phyloP scores from a whole-genome alignment of 2,888 invertebrate species.

The Cataglyphis livida region DNA sequence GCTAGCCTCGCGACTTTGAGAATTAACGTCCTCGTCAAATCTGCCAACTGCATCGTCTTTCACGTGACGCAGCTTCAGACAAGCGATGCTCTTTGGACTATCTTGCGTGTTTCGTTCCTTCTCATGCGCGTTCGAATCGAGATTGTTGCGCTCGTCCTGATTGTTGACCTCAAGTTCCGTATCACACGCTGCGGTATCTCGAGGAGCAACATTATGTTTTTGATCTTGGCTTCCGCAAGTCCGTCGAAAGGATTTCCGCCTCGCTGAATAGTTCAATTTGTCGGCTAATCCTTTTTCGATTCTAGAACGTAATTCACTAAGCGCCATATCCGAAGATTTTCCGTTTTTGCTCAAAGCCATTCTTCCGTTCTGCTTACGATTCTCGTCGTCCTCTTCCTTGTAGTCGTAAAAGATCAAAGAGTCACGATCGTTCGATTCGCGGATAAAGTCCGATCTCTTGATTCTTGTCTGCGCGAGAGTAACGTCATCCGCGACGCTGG shows the following conservation, averaged over 20 bases:
- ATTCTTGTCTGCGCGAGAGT: conserved; percentile 3
- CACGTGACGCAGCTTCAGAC: background rate
- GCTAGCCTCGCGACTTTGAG: background rate
- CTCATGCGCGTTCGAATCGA: background rate
- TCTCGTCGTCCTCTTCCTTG: background rate
- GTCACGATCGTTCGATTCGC: background rate
- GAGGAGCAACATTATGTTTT: conserved; percentile 22
- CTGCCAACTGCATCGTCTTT: background rate
- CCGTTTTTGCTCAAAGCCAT: conserved; percentile 10
- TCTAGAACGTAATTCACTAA: conserved; percentile 28
- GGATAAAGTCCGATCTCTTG: conserved; percentile 25
- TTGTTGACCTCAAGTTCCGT: background rate
- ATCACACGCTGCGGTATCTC: background rate
- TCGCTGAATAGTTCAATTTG: conserved; percentile 32
- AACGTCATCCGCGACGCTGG: background rate
- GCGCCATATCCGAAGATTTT: background rate
- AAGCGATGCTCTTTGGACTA: background rate
- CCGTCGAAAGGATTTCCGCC: conserved; percentile 1
- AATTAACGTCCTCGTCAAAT: background rate
- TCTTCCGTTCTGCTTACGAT: background rate
- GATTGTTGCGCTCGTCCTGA: background rate
- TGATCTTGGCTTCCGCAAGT: conserved; percentile 13
- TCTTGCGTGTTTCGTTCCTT: background rate
- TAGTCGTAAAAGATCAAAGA: conserved; percentile 20
- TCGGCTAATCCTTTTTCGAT: conserved; percentile 43